Base-by-base conservation (phyloP, 2,888 invertebrate species). In the Liodrosophila aerea region DNA sequence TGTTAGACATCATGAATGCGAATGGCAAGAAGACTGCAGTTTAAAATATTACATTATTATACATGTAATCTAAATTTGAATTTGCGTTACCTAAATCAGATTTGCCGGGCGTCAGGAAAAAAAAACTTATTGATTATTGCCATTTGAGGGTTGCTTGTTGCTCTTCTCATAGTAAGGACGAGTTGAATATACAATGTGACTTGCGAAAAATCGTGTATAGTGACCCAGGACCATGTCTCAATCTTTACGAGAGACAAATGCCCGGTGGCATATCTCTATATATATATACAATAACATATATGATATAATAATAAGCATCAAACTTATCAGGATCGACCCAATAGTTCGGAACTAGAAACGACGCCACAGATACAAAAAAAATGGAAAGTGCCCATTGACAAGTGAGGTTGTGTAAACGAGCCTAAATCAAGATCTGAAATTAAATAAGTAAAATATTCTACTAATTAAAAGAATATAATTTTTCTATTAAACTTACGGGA, bases 201-300 rank as follows among this genome's bases (percentile, higher is more conserved):
- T 30, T n/a, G 36, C 11, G 31, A 22, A 46, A 22, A 22, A 18
- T 50, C 22, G 45, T 46, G 15, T 34, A 33, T 44, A 51, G 43
- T 11, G 15, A 57, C 45, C 76, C 73, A 50, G 33, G 72, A 60
- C 69, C 45, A 73, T 67, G 67, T 64, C 70, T 69, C 70, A 72
- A 56, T 73, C 75, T 44, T 56, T 13, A 34, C 39, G 73, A 71
- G 53, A 56, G 60, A 65, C 58, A 60, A 46, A 39, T 56, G 57
- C 74, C 41, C 69, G 53, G 69, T 63, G 61, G 64, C 69, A 56
- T 41, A 39, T 49, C 11, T 8, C 18, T 30, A 12, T 34, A 44
- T 47, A 34, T 34, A n/a, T n/a, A n/a, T n/a, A n/a, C n/a, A n/a
- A n/a, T n/a, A n/a, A n/a, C n/a, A n/a, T n/a, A n/a, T n/a, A n/a